Evolutionary conservation across 1,140 invertebrate species (phyloP).

Genomic region (Tenebrio molitor): DNA sequence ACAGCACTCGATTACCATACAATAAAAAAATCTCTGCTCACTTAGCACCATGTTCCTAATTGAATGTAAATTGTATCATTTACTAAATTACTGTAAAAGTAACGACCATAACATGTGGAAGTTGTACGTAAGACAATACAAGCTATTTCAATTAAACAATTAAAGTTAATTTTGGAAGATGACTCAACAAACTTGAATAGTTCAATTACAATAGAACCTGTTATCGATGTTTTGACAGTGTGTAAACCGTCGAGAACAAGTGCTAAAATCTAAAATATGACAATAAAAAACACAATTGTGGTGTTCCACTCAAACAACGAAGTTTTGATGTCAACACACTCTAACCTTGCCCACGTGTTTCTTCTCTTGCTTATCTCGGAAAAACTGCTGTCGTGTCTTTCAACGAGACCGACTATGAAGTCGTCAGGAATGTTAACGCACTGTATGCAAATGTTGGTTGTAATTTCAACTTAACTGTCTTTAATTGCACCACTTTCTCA

Average conservation of each 20-base stretch:
- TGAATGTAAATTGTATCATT: too few species aligned
- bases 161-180: constrained; percentile 20
- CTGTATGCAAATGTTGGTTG: constrained; percentile 8
- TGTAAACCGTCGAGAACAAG: background rate
- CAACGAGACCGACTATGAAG: too few species aligned
- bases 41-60: too few species aligned
- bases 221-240: constrained; percentile 2
- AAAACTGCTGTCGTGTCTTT: too few species aligned
- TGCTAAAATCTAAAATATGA: too few species aligned
- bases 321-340: too few species aligned
- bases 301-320: too few species aligned
- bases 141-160: constrained; percentile 16
- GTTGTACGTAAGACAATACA: background rate
- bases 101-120: background rate
- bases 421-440: constrained; percentile 1
- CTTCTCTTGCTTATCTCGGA: too few species aligned
- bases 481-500: constrained; percentile 12
- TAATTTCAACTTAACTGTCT: constrained; percentile 26
- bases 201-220: background rate
- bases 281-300: too few species aligned
- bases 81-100: background rate
- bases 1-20: too few species aligned
- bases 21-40: too few species aligned
- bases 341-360: too few species aligned
- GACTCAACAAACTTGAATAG: background rate